A percentile compares a stretch with the other conserved stretches of the same genome.
Conservation (phyloP, 2,888 invertebrate species). For the Brenthis daphne region DNA sequence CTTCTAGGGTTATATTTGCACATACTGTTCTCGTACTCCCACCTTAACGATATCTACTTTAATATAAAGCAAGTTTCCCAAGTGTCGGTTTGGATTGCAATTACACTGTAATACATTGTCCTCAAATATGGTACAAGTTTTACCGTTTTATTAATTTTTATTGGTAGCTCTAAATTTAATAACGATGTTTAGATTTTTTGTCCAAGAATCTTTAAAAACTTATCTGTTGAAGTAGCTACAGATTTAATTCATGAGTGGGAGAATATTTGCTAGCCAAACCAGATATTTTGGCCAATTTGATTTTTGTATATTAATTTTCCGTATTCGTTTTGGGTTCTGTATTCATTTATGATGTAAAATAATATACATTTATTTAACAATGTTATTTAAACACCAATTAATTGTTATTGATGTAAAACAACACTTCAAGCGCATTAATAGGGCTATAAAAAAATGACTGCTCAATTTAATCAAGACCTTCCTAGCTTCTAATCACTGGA, state of each 20-base stretch:
- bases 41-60: constrained; percentile 37
- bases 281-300: too few relatives aligned
- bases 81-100: constrained; percentile 26
- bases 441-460: constrained; percentile 25
- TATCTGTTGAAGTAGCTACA: too few relatives aligned
- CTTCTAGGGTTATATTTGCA: constrained; percentile 27
- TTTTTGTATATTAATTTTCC: too few relatives aligned
- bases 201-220: too few relatives aligned
- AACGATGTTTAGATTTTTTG: too few relatives aligned
- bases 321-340: too few relatives aligned
- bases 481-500: constrained; percentile 18
- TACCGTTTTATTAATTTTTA: neutral
- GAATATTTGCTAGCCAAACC: too few relatives aligned
- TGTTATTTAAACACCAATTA: neutral
- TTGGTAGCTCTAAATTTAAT: neutral
- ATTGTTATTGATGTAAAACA: constrained; percentile 16
- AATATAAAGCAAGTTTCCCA: constrained; percentile 36
- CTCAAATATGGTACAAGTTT: constrained; percentile 12
- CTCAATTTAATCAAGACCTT: constrained; percentile 19
- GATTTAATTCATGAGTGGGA: too few relatives aligned
- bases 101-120: constrained; percentile 22
- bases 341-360: neutral
- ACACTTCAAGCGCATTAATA: constrained; percentile 20
- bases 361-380: constrained; percentile 1
- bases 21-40: constrained; percentile 33